Evolutionary conservation across 2,888 invertebrate species (phyloP).

Genomic region (Agrotis segetum): DNA sequence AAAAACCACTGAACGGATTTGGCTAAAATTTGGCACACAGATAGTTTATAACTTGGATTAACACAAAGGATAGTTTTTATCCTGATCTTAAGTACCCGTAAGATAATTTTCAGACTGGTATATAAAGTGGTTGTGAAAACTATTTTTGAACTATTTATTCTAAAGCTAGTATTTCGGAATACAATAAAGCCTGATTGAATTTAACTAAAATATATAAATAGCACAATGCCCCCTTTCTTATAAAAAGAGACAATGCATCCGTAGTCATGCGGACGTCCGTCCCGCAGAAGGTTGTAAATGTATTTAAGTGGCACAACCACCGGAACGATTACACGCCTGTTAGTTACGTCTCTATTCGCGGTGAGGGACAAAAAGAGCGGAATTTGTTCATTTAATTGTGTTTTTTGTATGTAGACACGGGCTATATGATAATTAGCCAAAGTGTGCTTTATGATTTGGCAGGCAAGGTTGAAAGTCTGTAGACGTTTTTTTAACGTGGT

Average conservation of each 20-base stretch:
- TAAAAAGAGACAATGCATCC: conserved; percentile 39
- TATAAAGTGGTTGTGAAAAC: too few species aligned
- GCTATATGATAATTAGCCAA: too few species aligned
- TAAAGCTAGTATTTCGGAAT: not conserved
- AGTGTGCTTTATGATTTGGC: too few species aligned
- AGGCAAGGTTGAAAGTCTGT: too few species aligned
- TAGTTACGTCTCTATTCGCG: conserved; percentile 47
- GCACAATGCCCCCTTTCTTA: conserved; percentile 33
- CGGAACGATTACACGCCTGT: conserved; percentile 50
- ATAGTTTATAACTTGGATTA: too few species aligned
- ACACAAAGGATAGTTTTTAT: too few species aligned
- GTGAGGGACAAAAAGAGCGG: conserved; percentile 33
- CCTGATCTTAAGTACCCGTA: too few species aligned
- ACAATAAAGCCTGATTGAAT: not conserved
- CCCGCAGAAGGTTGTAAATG: conserved; percentile 37
- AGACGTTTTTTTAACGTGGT: too few species aligned
- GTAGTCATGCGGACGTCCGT: conserved; percentile 38
- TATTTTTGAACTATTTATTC: too few species aligned
- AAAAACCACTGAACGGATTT: too few species aligned
- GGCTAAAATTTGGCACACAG: too few species aligned
- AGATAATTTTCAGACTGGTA: too few species aligned
- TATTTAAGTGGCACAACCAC: conserved; percentile 40
- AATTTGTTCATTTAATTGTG: conserved; percentile 27
- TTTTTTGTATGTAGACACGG: conserved; percentile 9
- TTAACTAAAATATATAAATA: conserved; percentile 1